Evolutionary conservation across 2,113 vertebrate genomes (phyloP).

Genomic region (Colinus virginianus): DNA sequence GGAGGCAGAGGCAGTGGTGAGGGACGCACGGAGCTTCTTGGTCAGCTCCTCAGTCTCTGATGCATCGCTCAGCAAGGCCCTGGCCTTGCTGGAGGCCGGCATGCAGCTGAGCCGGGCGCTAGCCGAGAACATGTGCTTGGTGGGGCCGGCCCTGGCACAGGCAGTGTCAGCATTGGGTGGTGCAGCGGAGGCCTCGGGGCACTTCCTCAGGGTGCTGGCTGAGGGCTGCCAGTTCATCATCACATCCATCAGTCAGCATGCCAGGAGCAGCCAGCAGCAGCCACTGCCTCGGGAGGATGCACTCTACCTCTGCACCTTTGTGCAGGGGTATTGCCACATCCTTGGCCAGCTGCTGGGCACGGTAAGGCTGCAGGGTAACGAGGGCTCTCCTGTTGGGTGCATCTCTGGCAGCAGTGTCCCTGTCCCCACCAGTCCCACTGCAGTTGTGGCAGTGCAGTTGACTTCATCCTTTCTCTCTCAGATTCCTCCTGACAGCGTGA

Average conservation of each 20-base stretch:
- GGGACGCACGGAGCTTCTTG: conserved; percentile 32
- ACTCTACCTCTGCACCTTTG: conserved; percentile 80
- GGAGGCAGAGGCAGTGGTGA: conserved; percentile 58
- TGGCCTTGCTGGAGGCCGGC: conserved; percentile 68
- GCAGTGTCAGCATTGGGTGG: conserved; percentile 57
- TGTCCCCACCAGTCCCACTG: rapidly evolving
- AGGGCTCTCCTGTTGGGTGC: neutral
- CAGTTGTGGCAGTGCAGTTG: rapidly evolving
- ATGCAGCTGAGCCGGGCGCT: conserved; percentile 67
- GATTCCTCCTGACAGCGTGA: conserved; percentile 48
- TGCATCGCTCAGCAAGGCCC: neutral
- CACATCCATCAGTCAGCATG: conserved; percentile 61
- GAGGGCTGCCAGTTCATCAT: conserved; percentile 82
- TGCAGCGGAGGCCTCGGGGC: neutral
- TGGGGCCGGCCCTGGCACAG: conserved; percentile 44
- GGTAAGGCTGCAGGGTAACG: conserved; percentile 17
- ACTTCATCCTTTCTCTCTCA: neutral
- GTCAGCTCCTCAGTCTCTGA: neutral
- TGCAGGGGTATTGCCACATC: conserved; percentile 75
- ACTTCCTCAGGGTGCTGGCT: conserved; percentile 68
- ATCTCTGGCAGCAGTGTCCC: too few relatives aligned
- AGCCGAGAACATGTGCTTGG: neutral
- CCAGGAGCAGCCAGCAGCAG: neutral
- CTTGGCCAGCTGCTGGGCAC: conserved; percentile 60
- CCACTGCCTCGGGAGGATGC: conserved; percentile 49